A percentile compares a stretch with the other conserved stretches of the same genome.
Conservation (phyloP, 2,797 vertebrate genomes). For the Labroides dimidiatus region DNA sequence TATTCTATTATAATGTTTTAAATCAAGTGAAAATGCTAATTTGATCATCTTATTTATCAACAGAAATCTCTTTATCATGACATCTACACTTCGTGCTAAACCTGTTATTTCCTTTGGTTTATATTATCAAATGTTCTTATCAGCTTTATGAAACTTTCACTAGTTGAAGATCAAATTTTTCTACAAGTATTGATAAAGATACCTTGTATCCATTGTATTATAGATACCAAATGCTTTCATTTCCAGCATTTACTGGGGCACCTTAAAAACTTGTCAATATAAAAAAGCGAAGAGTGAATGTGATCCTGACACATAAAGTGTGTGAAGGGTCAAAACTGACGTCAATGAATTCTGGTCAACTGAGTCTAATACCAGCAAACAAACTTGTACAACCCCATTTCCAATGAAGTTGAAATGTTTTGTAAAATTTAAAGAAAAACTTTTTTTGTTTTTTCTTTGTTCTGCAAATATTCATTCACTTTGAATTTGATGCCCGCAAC, state of each 20-base stretch:
- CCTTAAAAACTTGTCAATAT: background rate
- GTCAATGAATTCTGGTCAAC: conserved; percentile 3
- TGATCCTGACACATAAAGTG: background rate
- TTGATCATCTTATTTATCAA: background rate
- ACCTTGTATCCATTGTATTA: background rate
- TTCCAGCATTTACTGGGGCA: background rate
- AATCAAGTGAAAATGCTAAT: background rate
- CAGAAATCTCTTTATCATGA: too few species aligned
- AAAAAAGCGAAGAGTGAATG: background rate
- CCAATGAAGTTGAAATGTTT: too few species aligned
- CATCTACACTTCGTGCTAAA: too few species aligned
- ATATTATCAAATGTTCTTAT: too few species aligned
- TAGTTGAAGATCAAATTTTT: background rate
- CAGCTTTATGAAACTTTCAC: too few species aligned
- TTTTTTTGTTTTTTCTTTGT: too few species aligned
- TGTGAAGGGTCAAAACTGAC: background rate
- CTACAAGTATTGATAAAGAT: conserved; percentile 8
- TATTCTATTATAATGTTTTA: background rate
- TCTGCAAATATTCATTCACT: too few species aligned
- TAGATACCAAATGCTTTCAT: background rate
- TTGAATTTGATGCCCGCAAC: too few species aligned
- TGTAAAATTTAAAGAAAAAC: too few species aligned
- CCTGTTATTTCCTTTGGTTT: too few species aligned
- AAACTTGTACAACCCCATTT: too few species aligned
- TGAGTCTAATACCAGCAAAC: background rate